phyloP scores from a whole-genome alignment of 2,888 invertebrate genomes.

The Invenusta paracnida region DNA sequence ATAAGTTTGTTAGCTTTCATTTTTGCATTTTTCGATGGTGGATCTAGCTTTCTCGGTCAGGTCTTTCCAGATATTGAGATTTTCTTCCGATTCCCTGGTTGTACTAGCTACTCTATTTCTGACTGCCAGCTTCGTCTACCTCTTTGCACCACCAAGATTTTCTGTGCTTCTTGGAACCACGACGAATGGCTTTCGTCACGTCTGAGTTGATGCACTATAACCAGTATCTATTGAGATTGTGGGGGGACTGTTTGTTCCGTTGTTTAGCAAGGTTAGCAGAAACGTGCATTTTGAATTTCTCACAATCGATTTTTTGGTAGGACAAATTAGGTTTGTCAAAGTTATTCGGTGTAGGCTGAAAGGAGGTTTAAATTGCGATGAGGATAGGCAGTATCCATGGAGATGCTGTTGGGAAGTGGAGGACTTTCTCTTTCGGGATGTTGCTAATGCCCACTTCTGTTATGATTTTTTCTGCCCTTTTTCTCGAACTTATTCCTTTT shows the following conservation, averaged over 20 bases:
- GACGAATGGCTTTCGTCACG: neutral
- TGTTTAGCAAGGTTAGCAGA: neutral
- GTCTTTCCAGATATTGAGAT: neutral
- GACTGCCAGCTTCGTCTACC: neutral
- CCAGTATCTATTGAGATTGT: neutral
- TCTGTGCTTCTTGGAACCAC: neutral
- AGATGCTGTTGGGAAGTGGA: no score
- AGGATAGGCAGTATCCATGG: neutral
- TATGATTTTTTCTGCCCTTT: no score
- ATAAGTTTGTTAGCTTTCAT: neutral
- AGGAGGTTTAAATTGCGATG: neutral
- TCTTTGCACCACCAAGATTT: slow-evolving; percentile 1
- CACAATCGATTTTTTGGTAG: neutral
- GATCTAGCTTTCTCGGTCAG: slow-evolving; percentile 2
- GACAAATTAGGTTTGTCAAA: neutral
- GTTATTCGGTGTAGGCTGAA: neutral
- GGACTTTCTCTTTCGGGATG: no score
- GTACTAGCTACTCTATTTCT: neutral
- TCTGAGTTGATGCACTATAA: neutral
- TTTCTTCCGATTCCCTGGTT: neutral
- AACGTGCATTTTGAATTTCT: neutral
- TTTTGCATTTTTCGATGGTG: neutral
- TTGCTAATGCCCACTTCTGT: no score
- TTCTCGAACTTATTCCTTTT: no score
- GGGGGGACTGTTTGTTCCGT: neutral